Conservation (phyloP, 2,113 vertebrate genomes). For the Apistogramma diplotaenia region DNA sequence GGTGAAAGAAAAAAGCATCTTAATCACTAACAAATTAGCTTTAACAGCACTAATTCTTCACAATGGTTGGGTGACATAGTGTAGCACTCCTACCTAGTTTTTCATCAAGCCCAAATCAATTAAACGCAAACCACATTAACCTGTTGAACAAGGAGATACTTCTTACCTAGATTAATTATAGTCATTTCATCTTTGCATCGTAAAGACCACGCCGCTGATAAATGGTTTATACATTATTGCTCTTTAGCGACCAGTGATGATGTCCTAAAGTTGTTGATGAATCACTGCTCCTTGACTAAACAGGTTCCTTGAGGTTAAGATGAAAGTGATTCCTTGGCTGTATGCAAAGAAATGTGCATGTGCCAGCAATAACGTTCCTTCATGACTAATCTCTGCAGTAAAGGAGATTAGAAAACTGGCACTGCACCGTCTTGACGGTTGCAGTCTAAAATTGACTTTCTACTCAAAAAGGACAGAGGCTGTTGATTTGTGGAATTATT, state of each 20-base stretch:
- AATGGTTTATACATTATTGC: conserved; percentile 11
- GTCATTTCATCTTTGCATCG: conserved; percentile 23
- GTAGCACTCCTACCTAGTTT: neutral
- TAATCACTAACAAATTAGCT: neutral
- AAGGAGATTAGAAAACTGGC: conserved; percentile 49
- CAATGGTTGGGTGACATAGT: neutral
- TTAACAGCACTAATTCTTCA: neutral
- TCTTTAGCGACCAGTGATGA: conserved; percentile 34
- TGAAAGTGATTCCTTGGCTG: conserved; percentile 26
- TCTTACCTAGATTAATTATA: conserved; percentile 32
- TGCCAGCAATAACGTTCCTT: conserved; percentile 7
- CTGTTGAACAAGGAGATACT: conserved; percentile 3
- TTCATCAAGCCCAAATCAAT: conserved; percentile 14
- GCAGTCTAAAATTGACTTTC: conserved; percentile 13
- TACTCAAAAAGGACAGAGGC: neutral
- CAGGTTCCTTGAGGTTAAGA: conserved; percentile 6
- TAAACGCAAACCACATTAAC: conserved; percentile 33
- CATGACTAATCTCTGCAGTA: conserved; percentile 41
- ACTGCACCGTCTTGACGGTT: conserved; percentile 9
- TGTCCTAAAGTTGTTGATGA: conserved; percentile 35
- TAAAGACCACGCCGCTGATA: conserved; percentile 18
- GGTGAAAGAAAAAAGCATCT: neutral
- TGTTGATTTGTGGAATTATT: conserved; percentile 34
- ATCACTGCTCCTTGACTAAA: conserved; percentile 42
- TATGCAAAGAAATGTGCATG: conserved; percentile 20